Conservation (phyloP, 2,113 vertebrate genomes). For the Panurus biarmicus region DNA sequence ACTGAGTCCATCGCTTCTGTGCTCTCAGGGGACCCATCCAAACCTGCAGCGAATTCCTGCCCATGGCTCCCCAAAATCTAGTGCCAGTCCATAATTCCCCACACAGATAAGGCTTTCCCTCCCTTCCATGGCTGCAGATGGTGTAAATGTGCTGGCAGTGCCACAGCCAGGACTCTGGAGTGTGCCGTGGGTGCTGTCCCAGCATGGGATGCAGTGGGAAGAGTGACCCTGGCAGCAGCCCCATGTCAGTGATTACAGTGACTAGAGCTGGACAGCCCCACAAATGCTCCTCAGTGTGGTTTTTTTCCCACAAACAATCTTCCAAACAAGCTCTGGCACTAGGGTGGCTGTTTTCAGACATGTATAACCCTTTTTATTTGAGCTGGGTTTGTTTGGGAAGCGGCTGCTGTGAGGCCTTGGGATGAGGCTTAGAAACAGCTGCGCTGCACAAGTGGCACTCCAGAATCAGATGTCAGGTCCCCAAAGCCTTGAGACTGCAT, state of each 20-base stretch:
- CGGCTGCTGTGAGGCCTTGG: not conserved
- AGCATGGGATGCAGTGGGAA: not conserved
- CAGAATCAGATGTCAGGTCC: not conserved
- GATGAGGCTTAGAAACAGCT: not conserved
- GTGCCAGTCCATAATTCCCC: not conserved
- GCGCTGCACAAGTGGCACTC: not conserved
- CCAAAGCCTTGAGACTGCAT: not conserved
- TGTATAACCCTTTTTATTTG: not conserved
- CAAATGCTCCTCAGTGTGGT: not conserved
- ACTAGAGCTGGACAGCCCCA: not conserved
- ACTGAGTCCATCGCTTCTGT: not conserved
- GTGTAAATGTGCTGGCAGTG: not conserved
- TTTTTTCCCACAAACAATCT: not conserved
- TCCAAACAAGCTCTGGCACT: not conserved
- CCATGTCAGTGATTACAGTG: rapidly evolving
- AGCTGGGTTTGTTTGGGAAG: not conserved
- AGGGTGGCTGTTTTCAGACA: not conserved
- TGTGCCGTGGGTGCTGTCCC: not conserved
- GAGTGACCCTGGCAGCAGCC: rapidly evolving
- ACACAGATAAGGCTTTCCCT: not conserved
- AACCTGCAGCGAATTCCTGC: not conserved
- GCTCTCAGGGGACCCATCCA: not conserved
- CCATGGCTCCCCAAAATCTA: not conserved
- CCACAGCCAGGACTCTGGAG: not conserved
- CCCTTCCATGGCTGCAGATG: not conserved